Evolutionary conservation across 2,797 vertebrate genomes (phyloP).

Genomic region (Ptychadena robeensis): DNA sequence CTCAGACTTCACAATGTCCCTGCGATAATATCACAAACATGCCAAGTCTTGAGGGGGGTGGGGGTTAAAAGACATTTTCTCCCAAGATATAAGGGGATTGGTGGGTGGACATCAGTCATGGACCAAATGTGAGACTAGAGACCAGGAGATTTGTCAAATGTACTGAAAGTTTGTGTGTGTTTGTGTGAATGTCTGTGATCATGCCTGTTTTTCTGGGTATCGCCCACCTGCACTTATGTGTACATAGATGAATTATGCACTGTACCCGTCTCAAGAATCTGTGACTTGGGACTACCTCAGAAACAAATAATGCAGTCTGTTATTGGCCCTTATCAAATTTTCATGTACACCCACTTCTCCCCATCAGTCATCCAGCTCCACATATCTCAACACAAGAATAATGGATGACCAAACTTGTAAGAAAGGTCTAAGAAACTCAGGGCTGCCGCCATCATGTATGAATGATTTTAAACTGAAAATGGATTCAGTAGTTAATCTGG

Average conservation of each 20-base stretch:
- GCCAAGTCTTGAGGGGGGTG: constrained; percentile 7
- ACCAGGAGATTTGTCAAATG: not conserved
- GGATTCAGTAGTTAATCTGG: not conserved
- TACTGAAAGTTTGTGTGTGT: constrained; percentile 11
- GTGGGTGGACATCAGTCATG: constrained; percentile 30
- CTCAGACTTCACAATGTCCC: constrained; percentile 80
- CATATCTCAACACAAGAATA: not conserved
- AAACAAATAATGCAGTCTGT: not conserved
- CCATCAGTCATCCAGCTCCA: not conserved
- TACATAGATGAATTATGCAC: constrained; percentile 29
- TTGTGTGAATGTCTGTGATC: not conserved
- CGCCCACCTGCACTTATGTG: constrained; percentile 38
- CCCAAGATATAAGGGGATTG: not conserved
- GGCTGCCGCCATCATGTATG: constrained; percentile 26
- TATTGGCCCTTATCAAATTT: not conserved
- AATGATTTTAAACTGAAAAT: not conserved
- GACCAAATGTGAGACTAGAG: constrained; percentile 51
- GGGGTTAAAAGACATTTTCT: not conserved
- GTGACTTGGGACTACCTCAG: not conserved
- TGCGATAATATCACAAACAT: constrained; percentile 76
- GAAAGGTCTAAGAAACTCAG: constrained; percentile 27
- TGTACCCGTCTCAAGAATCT: constrained; percentile 7
- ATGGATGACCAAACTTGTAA: not conserved
- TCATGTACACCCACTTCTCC: not conserved
- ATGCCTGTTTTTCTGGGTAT: not conserved